Percentiles rank a stretch among this genome's conserved stretches.
These are phyloP conservation scores for Trachelus tabidus DNA, from an alignment of 2,888 invertebrate genomes.

Conservation along the genomic window DNA sequence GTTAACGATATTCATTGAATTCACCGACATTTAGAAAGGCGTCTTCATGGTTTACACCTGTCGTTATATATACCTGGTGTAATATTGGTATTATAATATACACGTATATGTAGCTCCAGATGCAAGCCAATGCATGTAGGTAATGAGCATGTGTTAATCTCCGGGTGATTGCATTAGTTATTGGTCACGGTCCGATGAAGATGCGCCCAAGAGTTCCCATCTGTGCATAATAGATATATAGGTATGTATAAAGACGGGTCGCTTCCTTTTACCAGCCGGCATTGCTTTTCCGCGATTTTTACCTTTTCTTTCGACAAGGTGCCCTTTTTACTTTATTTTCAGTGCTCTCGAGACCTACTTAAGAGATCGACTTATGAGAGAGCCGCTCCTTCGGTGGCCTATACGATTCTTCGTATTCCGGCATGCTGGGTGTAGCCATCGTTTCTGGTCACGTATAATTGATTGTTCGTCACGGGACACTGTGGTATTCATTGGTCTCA, in stretches of 20 bases:
- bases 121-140: neutral
- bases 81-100: neutral
- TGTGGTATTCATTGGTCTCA: conserved; percentile 17
- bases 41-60: neutral
- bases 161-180: conserved; percentile 46
- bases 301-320: neutral
- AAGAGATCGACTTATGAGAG: conserved; percentile 38
- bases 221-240: conserved; percentile 5
- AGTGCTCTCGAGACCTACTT: conserved; percentile 50
- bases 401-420: conserved; percentile 13
- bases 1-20: neutral
- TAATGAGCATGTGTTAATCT: conserved; percentile 7
- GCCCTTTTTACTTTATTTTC: neutral
- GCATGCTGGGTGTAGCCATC: conserved; percentile 17
- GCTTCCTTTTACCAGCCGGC: neutral
- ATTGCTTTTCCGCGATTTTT: conserved; percentile 4
- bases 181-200: conserved; percentile 46
- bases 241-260: neutral
- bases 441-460: conserved; percentile 31
- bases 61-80: neutral
- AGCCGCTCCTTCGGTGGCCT: conserved; percentile 34
- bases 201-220: conserved; percentile 17
- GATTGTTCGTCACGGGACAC: conserved; percentile 28
- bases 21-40: neutral
- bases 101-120: neutral